Conservation (phyloP, 2,113 vertebrate species). For the Odobenus rosmarus region DNA sequence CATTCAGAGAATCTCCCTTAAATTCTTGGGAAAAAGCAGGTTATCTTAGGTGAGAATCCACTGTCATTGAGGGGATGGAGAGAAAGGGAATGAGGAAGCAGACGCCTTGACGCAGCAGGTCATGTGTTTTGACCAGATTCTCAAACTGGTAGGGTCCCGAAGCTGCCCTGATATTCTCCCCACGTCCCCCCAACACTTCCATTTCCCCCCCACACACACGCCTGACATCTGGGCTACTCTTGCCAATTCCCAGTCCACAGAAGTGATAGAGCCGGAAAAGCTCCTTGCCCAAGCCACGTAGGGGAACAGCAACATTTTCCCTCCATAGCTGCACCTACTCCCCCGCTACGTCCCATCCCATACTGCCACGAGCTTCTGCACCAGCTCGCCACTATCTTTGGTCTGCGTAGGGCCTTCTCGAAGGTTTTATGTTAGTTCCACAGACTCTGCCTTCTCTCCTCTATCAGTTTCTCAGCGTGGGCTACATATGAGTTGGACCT, state of each 20-base stretch:
- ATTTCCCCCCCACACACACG: too few relatives aligned
- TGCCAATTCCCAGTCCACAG: not conserved
- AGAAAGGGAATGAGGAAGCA: not conserved
- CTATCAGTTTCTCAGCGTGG: not conserved
- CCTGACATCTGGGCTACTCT: not conserved
- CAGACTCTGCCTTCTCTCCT: not conserved
- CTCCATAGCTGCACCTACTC: not conserved
- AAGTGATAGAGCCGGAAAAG: not conserved
- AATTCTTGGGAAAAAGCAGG: not conserved
- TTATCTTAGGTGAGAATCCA: not conserved
- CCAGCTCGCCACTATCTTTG: not conserved
- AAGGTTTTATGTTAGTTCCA: not conserved
- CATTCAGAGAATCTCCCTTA: not conserved
- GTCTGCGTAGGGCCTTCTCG: not conserved
- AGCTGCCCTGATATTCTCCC: not conserved
- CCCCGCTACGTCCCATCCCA: not conserved
- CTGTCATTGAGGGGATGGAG: not conserved
- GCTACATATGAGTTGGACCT: not conserved
- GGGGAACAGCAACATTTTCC: too few relatives aligned
- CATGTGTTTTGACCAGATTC: not conserved
- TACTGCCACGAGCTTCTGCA: not conserved
- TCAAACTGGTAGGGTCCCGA: not conserved
- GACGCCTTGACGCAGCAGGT: not conserved
- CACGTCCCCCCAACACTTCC: not conserved
- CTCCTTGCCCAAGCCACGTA: not conserved